These are phyloP conservation scores for Suillia variegata DNA, from an alignment of 2,888 invertebrate genomes.

Conservation along the genomic window DNA sequence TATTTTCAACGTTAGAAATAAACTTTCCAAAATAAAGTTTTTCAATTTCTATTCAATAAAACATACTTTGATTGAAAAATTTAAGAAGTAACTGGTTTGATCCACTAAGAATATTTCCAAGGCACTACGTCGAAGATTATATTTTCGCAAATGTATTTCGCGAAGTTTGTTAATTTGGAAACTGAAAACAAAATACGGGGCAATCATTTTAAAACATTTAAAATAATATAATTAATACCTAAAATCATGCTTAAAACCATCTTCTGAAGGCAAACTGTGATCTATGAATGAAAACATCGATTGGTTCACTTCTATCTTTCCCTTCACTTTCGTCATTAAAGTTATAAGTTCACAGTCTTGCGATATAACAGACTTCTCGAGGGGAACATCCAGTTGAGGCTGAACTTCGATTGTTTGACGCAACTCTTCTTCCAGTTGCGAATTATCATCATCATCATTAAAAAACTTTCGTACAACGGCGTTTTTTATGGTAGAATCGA, in stretches of 20 bases:
- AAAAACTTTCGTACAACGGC: conserved; percentile 61
- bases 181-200: conserved; percentile 25
- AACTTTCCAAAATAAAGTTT: conserved; percentile 8
- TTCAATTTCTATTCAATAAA: background rate
- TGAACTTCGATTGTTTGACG: conserved; percentile 59
- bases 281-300: conserved; percentile 67
- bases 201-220: background rate
- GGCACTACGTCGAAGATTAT: conserved; percentile 69
- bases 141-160: conserved; percentile 69
- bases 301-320: conserved; percentile 68
- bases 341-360: conserved; percentile 70
- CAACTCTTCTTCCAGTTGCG: conserved; percentile 62
- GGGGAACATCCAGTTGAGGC: conserved; percentile 61
- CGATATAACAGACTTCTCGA: conserved; percentile 66
- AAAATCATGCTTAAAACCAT: conserved; percentile 63
- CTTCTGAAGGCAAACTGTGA: conserved; percentile 64
- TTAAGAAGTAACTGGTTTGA: conserved; percentile 70
- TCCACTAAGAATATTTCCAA: conserved; percentile 70
- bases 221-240: conserved; percentile 45
- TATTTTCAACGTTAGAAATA: no score
- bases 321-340: conserved; percentile 66
- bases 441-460: conserved; percentile 61
- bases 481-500: conserved; percentile 60
- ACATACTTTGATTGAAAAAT: conserved; percentile 68
- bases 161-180: conserved; percentile 66